A percentile compares a stretch with the other conserved stretches of the same genome.
Conservation (phyloP, 2,113 vertebrate species). For the Mixornis gularis region DNA sequence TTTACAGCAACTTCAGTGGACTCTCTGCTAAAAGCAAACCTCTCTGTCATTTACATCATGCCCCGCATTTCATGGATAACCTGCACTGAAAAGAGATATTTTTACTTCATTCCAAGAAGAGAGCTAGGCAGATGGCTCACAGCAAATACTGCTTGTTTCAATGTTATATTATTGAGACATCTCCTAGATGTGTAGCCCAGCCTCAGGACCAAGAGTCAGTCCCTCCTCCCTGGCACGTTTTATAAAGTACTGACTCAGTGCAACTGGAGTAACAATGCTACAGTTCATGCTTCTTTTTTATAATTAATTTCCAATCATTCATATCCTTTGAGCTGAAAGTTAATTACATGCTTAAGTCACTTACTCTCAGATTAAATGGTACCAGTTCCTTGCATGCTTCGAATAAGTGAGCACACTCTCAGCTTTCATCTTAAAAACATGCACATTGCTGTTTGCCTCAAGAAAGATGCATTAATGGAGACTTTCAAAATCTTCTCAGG, state of each 20-base stretch:
- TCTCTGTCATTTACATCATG: neutral
- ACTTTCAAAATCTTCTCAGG: neutral
- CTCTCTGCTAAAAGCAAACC: neutral
- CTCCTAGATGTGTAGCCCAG: neutral
- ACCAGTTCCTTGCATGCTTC: neutral
- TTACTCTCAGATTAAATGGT: neutral
- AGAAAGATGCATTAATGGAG: neutral
- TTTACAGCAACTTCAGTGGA: neutral
- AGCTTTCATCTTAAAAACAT: neutral
- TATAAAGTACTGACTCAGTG: neutral
- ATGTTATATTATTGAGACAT: neutral
- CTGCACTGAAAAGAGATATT: neutral
- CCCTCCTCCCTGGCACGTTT: neutral
- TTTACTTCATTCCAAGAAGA: neutral
- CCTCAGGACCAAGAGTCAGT: neutral
- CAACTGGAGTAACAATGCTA: neutral
- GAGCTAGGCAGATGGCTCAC: neutral
- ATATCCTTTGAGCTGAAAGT: neutral
- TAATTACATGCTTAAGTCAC: neutral
- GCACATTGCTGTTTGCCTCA: neutral
- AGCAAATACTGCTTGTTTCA: neutral
- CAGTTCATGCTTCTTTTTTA: neutral
- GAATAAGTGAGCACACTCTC: neutral
- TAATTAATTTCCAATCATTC: neutral
- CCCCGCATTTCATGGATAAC: neutral